These are phyloP conservation scores for Ceuthmochares aereus DNA, from an alignment of 2,113 vertebrate species.

Conservation along the genomic window DNA sequence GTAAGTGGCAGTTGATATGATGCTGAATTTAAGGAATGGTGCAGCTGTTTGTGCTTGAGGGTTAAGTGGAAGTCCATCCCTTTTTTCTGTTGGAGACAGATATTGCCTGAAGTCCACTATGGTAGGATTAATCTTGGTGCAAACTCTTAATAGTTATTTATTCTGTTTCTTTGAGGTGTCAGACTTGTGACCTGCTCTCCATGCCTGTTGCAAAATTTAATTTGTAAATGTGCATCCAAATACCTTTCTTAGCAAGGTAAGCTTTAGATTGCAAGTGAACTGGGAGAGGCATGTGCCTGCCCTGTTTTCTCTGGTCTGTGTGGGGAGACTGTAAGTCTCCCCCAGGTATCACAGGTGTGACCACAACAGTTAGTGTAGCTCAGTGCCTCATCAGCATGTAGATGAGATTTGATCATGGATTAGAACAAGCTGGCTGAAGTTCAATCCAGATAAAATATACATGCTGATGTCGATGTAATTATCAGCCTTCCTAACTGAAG, in stretches of 20 bases:
- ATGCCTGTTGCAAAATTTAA: not conserved
- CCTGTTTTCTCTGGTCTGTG: not conserved
- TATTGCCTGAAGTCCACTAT: not conserved
- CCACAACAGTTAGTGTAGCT: not conserved
- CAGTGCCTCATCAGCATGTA: conserved; percentile 16
- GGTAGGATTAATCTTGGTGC: not conserved
- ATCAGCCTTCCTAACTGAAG: conserved; percentile 47
- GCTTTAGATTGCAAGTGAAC: not conserved
- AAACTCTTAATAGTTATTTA: not conserved
- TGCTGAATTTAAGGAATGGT: not conserved
- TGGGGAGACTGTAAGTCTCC: not conserved
- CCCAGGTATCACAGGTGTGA: not conserved
- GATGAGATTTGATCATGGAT: conserved; percentile 43
- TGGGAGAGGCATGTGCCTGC: not conserved
- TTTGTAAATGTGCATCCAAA: rapidly evolving
- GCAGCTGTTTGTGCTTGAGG: not conserved
- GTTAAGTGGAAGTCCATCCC: not conserved
- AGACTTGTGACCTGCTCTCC: not conserved
- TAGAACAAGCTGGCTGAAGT: conserved; percentile 46
- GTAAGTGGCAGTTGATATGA: not conserved
- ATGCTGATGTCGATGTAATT: conserved; percentile 49
- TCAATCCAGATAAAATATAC: conserved; percentile 61
- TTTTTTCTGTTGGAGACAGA: not conserved
- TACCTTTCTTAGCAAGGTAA: not conserved
- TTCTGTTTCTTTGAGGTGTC: not conserved